Percentiles rank a stretch among this genome's conserved stretches.
These are phyloP conservation scores for Stenchaetothrips biformis DNA, from an alignment of 2,888 invertebrate species.

Conservation along the genomic window DNA sequence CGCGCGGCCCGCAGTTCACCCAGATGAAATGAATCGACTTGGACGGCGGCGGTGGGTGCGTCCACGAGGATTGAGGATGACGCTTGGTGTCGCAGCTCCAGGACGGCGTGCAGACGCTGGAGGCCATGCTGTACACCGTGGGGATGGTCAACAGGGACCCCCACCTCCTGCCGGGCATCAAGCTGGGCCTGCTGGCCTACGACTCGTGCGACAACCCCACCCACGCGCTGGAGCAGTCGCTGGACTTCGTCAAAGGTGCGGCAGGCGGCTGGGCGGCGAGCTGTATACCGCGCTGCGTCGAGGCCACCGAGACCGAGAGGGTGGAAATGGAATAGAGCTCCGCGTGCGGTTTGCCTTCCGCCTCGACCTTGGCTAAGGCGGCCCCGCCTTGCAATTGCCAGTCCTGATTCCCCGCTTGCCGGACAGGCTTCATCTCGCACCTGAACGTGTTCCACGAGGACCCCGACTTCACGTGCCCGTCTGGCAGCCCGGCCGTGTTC, in stretches of 20 bases:
- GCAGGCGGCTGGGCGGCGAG: too few species aligned
- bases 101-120: constrained; percentile 64
- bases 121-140: constrained; percentile 63
- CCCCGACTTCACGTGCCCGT: constrained; percentile 47
- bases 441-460: constrained; percentile 45
- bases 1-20: not conserved
- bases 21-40: not conserved
- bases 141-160: constrained; percentile 59
- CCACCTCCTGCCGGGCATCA: constrained; percentile 57
- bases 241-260: constrained; percentile 59
- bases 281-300: too few species aligned
- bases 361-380: too few species aligned
- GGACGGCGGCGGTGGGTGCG: not conserved
- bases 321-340: too few species aligned
- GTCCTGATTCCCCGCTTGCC: not conserved
- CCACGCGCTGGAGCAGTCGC: constrained; percentile 62
- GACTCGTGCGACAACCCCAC: constrained; percentile 63
- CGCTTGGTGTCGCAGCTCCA: constrained; percentile 49
- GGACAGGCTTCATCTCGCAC: constrained; percentile 49
- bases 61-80: not conserved
- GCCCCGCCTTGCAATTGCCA: too few species aligned
- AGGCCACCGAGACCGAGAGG: too few species aligned
- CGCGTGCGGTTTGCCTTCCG: too few species aligned
- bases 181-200: constrained; percentile 56
- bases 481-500: constrained; percentile 47